Base-by-base conservation (phyloP, 2,888 invertebrate genomes). In the Thumatha senex region DNA sequence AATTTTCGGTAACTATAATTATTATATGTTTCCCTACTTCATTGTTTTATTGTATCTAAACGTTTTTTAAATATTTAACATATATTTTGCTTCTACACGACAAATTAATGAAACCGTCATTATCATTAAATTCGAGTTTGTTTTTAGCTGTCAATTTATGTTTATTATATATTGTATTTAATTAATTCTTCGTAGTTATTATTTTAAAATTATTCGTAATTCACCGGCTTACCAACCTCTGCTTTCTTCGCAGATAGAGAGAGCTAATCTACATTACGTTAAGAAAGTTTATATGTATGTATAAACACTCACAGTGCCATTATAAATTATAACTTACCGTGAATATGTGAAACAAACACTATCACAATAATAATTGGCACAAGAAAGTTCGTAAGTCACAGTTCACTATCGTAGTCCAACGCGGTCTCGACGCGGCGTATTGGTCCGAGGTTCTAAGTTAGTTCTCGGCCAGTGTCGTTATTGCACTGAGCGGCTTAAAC, bases 401-500 rank as follows among this genome's bases (percentile, higher is more conserved):
- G 81, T 81, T 83, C 87, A 87, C 88, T 78, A 66, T 65, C 58
- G 58, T 56, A 47, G 63, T 65, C 57, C 53, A 56, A 63, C 67
- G 71, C 68, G 74, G 59, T 70, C 54, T 70, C 54, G 58, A 63
- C 70, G 70, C 64, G 66, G 67, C 66, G 44, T 70, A 71, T 31
- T 63, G 63, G 60, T 73, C 79, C 73, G 79, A 72, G 78, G 78
- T 82, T 80, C 82, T 78, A 82, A 88, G 89, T 89, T 89, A 86
- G 87, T 81, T 80, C 89, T 78, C 86, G 76, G 76, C 87, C 82
- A 85, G 81, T 80, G 89, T 82, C 83, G 84, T 82, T 71, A 76
- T 80, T 74, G 78, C 86, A 91, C 90, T 90, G 89, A 89, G 78
- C 83, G 75, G 68, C 67, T 56, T 71, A 75, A 73, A 78, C 82